Evolutionary conservation across 1,140 invertebrate genomes (phyloP), one percentile per base, ranked within the genome.

Genomic region (Batillaria attramentaria): DNA sequence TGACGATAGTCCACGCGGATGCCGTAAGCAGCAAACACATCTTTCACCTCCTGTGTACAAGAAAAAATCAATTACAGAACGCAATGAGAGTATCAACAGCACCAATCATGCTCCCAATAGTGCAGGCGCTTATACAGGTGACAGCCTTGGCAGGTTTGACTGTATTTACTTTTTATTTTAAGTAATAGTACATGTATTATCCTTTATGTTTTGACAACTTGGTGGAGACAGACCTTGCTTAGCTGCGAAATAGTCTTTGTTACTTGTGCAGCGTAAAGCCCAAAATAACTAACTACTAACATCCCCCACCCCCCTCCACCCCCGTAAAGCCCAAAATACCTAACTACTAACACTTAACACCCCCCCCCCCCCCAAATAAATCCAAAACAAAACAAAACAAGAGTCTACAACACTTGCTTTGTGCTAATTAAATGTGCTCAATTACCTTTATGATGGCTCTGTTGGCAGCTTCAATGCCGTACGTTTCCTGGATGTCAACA

Each of bases 391-490:
- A n/a, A n/a, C n/a, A n/a, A n/a, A n/a, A n/a, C n/a, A 13, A 13
- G 13, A 54, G n/a, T 54, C 16, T 16, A 54, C 16, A n/a, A n/a
- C 16, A 13, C 50, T n/a, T n/a, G n/a, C n/a, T n/a, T n/a, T n/a
- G n/a, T 54, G 46, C 16, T n/a, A 2, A 54, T 39, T 35, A 37
- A 77, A 50, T 46, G 33, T 28, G 74, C 8, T 18, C 5, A 50
- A 66, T 72, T 66, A 88, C 88, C 87, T 87, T 88, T 33, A 88
- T 86, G 41, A 99, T 96, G 13, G 97, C 95, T 90, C 94, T 94
- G 65, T 94, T 93, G 0, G 97, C 98, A 16, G 98, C 98, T 93
- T 99, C 98, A 81, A 99, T 98, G 18, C 98, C 98, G 89, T 98
- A 99, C 8, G 84, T 91, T 13, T 94, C 92, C 0, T 96, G 95